phyloP scores from a whole-genome alignment of 2,888 invertebrate genomes.

The Erebia palarica region DNA sequence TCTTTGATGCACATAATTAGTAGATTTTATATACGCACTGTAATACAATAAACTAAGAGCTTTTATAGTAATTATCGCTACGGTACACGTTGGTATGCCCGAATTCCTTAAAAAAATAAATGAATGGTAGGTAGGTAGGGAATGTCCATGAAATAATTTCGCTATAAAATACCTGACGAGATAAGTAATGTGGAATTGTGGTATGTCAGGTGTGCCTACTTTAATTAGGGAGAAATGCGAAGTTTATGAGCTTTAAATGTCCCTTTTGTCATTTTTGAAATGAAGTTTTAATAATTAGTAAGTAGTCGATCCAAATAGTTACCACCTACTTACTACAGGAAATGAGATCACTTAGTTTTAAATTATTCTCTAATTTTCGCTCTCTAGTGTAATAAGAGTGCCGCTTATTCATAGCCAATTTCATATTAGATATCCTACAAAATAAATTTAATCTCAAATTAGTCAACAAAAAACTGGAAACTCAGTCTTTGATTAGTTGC shows the following conservation, averaged over 20 bases:
- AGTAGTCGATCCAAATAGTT: neutral
- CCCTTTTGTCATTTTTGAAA: neutral
- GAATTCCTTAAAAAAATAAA: neutral
- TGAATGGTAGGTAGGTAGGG: neutral
- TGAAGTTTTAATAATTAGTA: neutral
- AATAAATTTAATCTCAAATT: neutral
- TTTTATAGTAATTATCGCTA: neutral
- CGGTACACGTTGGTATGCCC: neutral
- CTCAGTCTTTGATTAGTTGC: conserved; percentile 2
- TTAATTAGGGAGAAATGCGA: neutral
- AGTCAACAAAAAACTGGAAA: neutral
- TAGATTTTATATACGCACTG: conserved; percentile 16
- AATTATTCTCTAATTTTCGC: neutral
- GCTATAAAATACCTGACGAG: neutral
- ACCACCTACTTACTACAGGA: no score
- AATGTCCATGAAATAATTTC: neutral
- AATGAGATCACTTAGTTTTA: neutral
- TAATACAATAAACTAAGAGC: conserved; percentile 9
- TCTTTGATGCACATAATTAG: conserved; percentile 3
- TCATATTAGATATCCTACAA: no score
- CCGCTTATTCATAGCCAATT: no score
- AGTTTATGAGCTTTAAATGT: neutral
- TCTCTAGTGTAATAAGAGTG: no score
- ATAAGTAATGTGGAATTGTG: neutral
- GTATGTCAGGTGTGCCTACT: neutral